These are phyloP conservation scores for Dinothrombium tinctorium DNA, from an alignment of 1,140 invertebrate genomes.

Conservation along the genomic window DNA sequence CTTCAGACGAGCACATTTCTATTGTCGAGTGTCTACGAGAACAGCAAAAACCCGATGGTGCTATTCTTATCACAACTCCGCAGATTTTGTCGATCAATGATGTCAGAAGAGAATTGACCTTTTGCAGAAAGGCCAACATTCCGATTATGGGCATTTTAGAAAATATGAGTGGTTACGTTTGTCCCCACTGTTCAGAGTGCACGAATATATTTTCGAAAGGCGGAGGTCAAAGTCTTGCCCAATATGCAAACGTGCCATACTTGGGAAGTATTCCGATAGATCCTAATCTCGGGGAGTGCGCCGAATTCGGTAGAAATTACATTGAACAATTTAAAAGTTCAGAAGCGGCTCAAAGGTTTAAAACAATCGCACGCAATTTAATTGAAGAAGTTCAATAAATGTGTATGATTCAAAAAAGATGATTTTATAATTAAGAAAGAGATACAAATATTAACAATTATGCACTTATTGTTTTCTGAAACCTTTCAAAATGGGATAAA, in stretches of 20 bases:
- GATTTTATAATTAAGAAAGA: not conserved
- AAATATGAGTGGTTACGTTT: conserved; percentile 85
- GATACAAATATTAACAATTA: too few relatives aligned
- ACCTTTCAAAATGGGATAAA: conserved; percentile 96
- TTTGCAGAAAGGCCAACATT: conserved; percentile 73
- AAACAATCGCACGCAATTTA: conserved; percentile 9
- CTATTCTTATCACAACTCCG: conserved; percentile 24
- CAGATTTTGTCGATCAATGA: conserved; percentile 64
- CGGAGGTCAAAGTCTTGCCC: conserved; percentile 51
- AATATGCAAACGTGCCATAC: conserved; percentile 46
- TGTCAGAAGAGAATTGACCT: conserved; percentile 83
- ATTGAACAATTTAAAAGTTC: conserved; percentile 29
- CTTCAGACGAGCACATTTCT: conserved; percentile 84
- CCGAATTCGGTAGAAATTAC: conserved; percentile 44
- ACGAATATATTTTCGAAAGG: conserved; percentile 66
- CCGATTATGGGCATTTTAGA: conserved; percentile 75
- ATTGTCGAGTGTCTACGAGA: conserved; percentile 33
- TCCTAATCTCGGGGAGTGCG: conserved; percentile 40
- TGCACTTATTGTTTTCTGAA: conserved; percentile 65
- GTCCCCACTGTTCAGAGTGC: conserved; percentile 61
- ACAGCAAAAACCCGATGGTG: conserved; percentile 18
- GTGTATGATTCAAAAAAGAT: not conserved
- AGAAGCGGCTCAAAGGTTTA: conserved; percentile 10
- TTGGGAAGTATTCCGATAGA: conserved; percentile 57
- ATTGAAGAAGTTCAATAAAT: not conserved